Evolutionary conservation across 2,888 invertebrate species (phyloP), one percentile per base, ranked within the genome.

Genomic region (Meta bourneti): DNA sequence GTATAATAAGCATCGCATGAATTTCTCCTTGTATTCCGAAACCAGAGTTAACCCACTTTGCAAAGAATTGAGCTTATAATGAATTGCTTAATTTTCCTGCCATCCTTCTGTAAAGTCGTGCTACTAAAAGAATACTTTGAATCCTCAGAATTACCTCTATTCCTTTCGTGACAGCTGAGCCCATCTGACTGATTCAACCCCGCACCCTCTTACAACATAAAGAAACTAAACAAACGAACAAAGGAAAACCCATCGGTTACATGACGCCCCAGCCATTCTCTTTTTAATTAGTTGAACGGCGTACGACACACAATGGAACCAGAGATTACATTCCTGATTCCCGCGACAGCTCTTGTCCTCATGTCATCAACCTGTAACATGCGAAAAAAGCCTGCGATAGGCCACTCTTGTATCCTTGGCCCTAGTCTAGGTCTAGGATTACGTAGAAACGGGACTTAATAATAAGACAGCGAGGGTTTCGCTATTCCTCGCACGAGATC

Each of bases 401-500:
- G 77, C 77, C 77, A 77, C 49, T 77, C 77, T 6, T n/a, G 8
- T 20, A 51, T 51, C 77, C 49, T 49, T 71, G 34, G n/a, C 11
- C 82, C 82, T 52, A 52, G 54, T 7, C 72, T n/a, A 71, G 54
- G 20, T 74, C 49, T 70, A 19, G 49, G 78, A 70, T 86, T 78
- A 61, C 84, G 11, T 11, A 69, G 20, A 48, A 49, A 69, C 11
- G 19, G 71, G 9, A 86, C 34, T 51, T 51, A 86, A 78, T 51
- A 79, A 79, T 34, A 87, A 52, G 70, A 52, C 20, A n/a, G n/a
- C 70, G 49, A 79, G 49, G n/a, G 54, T 88, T 75, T 49, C 7
- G 75, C 61, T 61, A 84, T 75, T 74, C 75, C 1, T 16, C 75
- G 77, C 89, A 83, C 89, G 82, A 71, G 77, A 19, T 74, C 19